Base-by-base conservation (phyloP, 2,797 vertebrate species). In the Lophius americanus region DNA sequence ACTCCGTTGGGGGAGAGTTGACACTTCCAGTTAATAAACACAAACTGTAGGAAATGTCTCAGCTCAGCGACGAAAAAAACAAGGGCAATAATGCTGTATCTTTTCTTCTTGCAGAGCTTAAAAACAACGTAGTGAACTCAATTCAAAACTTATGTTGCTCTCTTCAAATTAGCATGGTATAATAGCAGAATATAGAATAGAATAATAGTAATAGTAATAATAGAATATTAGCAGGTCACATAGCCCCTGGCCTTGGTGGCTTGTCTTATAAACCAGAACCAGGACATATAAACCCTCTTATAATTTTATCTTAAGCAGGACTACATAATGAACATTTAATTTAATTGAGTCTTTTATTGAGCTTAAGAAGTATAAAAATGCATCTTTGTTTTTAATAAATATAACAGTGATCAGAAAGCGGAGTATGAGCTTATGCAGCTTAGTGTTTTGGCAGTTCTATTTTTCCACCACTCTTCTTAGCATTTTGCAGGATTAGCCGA, bases 1-100 rank as follows among this genome's bases (percentile, higher is more conserved):
- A 91, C 86, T 59, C 85, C 67, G 6, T 9, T n/a, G 83, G 76
- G 79, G 60, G 64, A 70, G 82, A 79, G 72, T 84, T 91, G 84
- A 82, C 89, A 85, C 89, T 79, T 88, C 57, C 63, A 82, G 74
- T 89, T 91, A 91, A 89, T 91, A 91, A 90, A 91, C 89, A 85
- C 89, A 88, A 81, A 78, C 79, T 71, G 69, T 69, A 80, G 81
- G 80, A 91, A 89, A 91, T 72, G 82, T 90, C 87, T 83, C 88
- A 79, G 71, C 72, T 88, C 71, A 62, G 79, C 66, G 74, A 81
- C 8, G 56, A 83, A 90, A 87, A 81, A 77, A 63, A 57, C 80
- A 37, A 44, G 64, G 58, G 68, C 56, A 67, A 41, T 67, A 59
- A 60, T 80, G 65, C 55, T 33, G 62, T 43, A 39, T 81, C 70